Conservation (phyloP, 2,113 vertebrate genomes). For the Tachysurus vachellii region DNA sequence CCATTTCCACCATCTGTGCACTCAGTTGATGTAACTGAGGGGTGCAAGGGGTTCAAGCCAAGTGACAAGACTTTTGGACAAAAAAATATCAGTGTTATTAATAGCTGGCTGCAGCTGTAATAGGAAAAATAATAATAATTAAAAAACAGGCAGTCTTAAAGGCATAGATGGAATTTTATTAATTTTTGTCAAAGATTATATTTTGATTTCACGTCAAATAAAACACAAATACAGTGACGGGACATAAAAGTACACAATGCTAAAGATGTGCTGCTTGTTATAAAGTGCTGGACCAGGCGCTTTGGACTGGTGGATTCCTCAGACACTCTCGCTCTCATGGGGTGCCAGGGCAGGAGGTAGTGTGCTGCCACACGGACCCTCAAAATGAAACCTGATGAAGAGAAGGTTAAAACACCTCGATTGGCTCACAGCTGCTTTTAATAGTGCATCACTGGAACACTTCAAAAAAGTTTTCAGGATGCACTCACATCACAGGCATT, state of each 20-base stretch:
- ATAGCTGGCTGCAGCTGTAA: not conserved
- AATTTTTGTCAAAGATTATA: not conserved
- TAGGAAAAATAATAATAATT: not conserved
- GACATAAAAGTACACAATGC: not conserved
- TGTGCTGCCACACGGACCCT: constrained; percentile 86
- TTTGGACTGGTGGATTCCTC: constrained; percentile 9
- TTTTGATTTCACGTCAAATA: not conserved
- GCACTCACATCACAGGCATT: not conserved
- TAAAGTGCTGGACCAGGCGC: constrained; percentile 31
- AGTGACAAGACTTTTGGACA: not conserved
- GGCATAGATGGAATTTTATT: not conserved
- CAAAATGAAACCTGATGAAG: constrained; percentile 87
- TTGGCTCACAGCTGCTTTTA: not conserved
- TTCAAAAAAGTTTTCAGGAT: not conserved
- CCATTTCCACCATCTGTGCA: too few relatives aligned
- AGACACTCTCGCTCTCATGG: constrained; percentile 74
- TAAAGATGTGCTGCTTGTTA: not conserved
- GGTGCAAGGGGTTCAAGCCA: not conserved
- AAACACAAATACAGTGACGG: not conserved
- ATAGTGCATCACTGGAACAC: not conserved
- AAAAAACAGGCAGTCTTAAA: too few relatives aligned
- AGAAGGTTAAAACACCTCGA: not conserved
- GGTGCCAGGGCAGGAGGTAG: constrained; percentile 83
- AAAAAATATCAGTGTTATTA: not conserved
- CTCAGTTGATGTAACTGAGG: not conserved